Conservation (phyloP, 2,113 vertebrate species). For the Suricata suricatta region DNA sequence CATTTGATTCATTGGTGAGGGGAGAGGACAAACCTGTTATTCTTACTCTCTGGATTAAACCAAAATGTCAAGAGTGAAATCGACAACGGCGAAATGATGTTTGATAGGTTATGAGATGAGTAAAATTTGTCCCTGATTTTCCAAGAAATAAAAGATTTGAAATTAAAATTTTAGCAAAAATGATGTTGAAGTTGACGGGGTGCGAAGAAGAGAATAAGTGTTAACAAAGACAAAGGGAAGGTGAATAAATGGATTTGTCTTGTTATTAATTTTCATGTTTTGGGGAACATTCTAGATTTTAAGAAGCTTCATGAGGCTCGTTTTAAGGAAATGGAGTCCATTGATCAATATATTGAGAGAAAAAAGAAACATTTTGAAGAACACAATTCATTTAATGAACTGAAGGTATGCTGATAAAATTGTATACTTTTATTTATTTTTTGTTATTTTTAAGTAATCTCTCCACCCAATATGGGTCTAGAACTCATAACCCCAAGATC, state of each 20-base stretch:
- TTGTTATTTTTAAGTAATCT: neutral
- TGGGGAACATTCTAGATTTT: conserved; percentile 88
- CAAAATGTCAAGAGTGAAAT: neutral
- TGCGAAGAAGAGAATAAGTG: neutral
- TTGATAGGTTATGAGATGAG: neutral
- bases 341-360: conserved; percentile 92
- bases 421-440: neutral
- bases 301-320: conserved; percentile 94
- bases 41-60: neutral
- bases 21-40: neutral
- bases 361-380: conserved; percentile 88
- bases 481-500: neutral
- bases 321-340: conserved; percentile 97
- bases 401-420: conserved; percentile 87
- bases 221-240: conserved; percentile 8
- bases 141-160: conserved; percentile 33
- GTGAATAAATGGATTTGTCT: conserved; percentile 34
- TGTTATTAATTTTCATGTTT: conserved; percentile 59
- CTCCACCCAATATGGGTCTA: neutral
- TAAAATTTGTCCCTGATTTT: neutral
- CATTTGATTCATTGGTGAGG: neutral
- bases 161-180: conserved; percentile 44
- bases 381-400: conserved; percentile 82
- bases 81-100: neutral
- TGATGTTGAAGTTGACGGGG: conserved; percentile 36